A percentile compares a stretch with the other conserved stretches of the same genome.
These are phyloP conservation scores for Lepisosteus osseus DNA, from an alignment of 2,113 vertebrate species.

Conservation along the genomic window DNA sequence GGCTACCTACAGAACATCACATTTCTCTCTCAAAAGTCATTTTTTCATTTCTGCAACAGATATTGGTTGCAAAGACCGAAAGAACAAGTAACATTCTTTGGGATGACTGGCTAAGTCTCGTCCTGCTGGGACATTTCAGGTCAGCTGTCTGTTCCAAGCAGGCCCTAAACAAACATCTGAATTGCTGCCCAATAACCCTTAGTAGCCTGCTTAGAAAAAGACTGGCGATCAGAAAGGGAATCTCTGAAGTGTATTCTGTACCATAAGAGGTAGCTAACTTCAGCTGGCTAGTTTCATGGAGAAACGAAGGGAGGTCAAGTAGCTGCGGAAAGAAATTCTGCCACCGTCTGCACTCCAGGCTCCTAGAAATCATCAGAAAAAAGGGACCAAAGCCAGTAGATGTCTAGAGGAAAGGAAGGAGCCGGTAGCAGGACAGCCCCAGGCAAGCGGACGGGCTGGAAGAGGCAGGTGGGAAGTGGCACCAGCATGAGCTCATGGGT, in stretches of 20 bases:
- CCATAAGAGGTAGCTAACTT: too few relatives aligned
- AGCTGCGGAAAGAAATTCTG: too few relatives aligned
- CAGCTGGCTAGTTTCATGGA: too few relatives aligned
- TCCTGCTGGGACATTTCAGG: conserved; percentile 16
- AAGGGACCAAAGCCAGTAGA: not conserved
- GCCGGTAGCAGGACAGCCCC: conserved; percentile 34
- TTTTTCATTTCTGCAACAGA: not conserved
- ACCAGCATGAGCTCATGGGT: conserved; percentile 18
- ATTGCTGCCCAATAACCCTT: not conserved
- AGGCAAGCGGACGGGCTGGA: conserved; percentile 52
- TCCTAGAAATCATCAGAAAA: too few relatives aligned
- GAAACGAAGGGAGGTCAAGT: too few relatives aligned
- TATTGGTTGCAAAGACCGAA: not conserved
- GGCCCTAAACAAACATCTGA: conserved; percentile 8
- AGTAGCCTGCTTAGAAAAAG: not conserved
- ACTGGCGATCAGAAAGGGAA: not conserved
- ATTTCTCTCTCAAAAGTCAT: conserved; percentile 3
- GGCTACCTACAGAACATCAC: conserved; percentile 74
- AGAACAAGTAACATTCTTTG: not conserved
- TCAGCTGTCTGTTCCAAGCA: conserved; percentile 1
- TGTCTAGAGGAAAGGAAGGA: conserved; percentile 20
- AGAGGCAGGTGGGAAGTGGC: conserved; percentile 38
- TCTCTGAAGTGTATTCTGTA: too few relatives aligned
- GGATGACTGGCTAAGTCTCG: not conserved
- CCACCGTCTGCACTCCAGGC: too few relatives aligned